Evolutionary conservation across 2,113 vertebrate genomes (phyloP), one percentile per base, ranked within the genome.

Genomic region (Labeo catla): DNA sequence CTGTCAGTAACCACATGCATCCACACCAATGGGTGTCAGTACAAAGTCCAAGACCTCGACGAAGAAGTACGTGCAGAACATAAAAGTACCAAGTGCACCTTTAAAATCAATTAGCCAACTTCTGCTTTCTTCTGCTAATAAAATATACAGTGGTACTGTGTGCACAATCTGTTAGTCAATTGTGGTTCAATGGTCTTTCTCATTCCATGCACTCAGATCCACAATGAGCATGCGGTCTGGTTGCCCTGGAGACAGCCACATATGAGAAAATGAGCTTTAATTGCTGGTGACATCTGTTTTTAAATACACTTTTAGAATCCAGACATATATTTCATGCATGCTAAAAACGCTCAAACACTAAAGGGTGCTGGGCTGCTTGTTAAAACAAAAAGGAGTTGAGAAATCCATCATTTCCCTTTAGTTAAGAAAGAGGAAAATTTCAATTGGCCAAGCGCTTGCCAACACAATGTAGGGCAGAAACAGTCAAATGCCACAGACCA

Each of bases 111-210:
- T 87, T 76, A 80, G 72, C 57, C 78, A 84, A 39, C 74, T 81
- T 83, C 47, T 81, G 50, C 63, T 68, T 68, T 86, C 52, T 81
- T 81, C 66, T 65, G 57, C 52, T 83, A 77, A 76, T 81, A 88
- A 65, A 80, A 85, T 59, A 12, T 70, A 39, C 73, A 87, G 76
- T 63, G 54, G 23, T 61, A 76, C 68, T 45, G 59, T 86, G 73
- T 68, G 78, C 57, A 66, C 65, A 73, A 73, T 89, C 89, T 91
- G 90, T 86, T 81, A 86, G 87, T 87, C 91, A 79, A 88, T 91
- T 86, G 85, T 49, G 84, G 87, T 76, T 72, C 66, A 52, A 57
- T 84, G 47, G 73, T 73, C 28, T 65, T 34, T 87, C 76, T 86
- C 68, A 59, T 79, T 70, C 68, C 81, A 76, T 81, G 81, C 65